A percentile compares a stretch with the other conserved stretches of the same genome.
These are phyloP conservation scores for Octodonta nipae DNA, from an alignment of 2,888 invertebrate species.

Conservation along the genomic window DNA sequence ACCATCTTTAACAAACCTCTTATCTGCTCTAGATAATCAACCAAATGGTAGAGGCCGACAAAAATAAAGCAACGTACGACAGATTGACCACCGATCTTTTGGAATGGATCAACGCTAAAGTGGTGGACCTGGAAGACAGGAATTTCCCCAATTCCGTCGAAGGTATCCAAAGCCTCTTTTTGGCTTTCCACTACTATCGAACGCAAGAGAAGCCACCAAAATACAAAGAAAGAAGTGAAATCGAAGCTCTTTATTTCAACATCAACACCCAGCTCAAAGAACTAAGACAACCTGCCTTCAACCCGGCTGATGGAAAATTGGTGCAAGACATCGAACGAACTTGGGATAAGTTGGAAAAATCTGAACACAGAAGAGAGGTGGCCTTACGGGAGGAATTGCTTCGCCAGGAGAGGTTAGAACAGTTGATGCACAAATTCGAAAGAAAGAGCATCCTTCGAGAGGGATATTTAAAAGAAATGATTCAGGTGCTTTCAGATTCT, in stretches of 20 bases:
- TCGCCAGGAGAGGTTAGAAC: constrained; percentile 84
- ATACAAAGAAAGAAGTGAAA: constrained; percentile 92
- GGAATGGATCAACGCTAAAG: constrained; percentile 86
- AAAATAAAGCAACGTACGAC: constrained; percentile 80
- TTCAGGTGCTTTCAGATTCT: constrained; percentile 82
- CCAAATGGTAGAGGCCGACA: constrained; percentile 90
- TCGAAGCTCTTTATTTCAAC: constrained; percentile 90
- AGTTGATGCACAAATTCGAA: constrained; percentile 89
- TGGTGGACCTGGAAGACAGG: constrained; percentile 65
- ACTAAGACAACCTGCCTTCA: constrained; percentile 76
- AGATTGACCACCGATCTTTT: constrained; percentile 70
- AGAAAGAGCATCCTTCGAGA: constrained; percentile 89
- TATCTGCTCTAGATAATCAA: constrained; percentile 67
- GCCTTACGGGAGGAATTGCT: constrained; percentile 81
- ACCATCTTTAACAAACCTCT: background rate
- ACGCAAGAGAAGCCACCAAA: constrained; percentile 97
- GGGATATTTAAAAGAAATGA: constrained; percentile 95
- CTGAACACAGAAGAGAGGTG: constrained; percentile 87
- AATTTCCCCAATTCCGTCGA: constrained; percentile 89
- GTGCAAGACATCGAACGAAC: constrained; percentile 91
- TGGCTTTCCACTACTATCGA: constrained; percentile 86
- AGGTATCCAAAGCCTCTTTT: constrained; percentile 80
- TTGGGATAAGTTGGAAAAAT: constrained; percentile 84
- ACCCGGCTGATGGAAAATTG: constrained; percentile 76
- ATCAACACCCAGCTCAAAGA: constrained; percentile 93